Evolutionary conservation across 1,140 invertebrate species (phyloP), one percentile per base, ranked within the genome.

Genomic region (Oreohelix idahoensis): DNA sequence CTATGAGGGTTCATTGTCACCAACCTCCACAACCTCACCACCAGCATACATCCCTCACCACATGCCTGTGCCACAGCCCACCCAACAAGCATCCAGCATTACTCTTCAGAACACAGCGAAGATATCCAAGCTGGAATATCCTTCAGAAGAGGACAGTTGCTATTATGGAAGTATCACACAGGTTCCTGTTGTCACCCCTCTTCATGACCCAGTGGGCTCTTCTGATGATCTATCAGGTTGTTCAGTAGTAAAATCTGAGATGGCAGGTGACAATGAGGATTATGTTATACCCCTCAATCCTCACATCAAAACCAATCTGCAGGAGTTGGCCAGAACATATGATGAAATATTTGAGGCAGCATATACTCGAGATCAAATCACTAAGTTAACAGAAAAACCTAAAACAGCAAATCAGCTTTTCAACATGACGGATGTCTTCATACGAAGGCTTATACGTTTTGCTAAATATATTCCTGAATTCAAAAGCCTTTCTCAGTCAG

Each of bases 351-450:
- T 91, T 83, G 88, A 90, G 69, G 85, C 84, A 58, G 86, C 88
- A 1, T 91, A 91, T 71, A 84, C 83, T 10, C 86, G 85, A 32
- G 81, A 86, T 45, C 86, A 89, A 49, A 74, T 84, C 5, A 79
- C 76, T 17, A 89, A 87, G 73, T 49, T 90, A 8, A 82, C 58
- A 15, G 83, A 85, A 63, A 87, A 88, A 81, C 88, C 89, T 20
- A 83, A 84, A 58, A 86, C 83, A 70, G 84, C 89, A 8, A 88
- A 87, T 83, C 89, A 92, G 74, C 86, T 92, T 20, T 92, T 90
- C 81, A 91, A 90, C 85, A 93, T 98, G 89, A 98, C 97, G 0
- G 97, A 97, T 4, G 95, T 97, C 81, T 97, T 97, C 4, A 98
- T 98, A 85, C 93, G 97, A 80, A 93, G 97, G 53, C 93, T 98